These are phyloP conservation scores for Cheilosia pagana DNA, from an alignment of 2,888 invertebrate genomes.

Conservation along the genomic window DNA sequence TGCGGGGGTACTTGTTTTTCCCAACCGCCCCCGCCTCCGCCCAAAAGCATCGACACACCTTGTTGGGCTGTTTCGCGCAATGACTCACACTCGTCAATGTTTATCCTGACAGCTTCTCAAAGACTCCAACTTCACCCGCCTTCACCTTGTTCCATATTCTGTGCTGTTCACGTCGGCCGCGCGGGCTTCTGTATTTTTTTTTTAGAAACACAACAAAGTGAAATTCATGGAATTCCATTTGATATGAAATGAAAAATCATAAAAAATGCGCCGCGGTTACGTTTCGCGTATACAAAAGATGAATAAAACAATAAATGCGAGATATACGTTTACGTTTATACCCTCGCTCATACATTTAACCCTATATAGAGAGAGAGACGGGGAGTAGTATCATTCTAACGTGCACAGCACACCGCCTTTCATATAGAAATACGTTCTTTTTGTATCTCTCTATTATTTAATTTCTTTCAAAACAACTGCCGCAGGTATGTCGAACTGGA, in stretches of 20 bases:
- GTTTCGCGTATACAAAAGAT: slow-evolving; percentile 73
- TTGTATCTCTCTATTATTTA: slow-evolving; percentile 71
- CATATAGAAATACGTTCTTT: slow-evolving; percentile 18
- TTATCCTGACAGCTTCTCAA: slow-evolving; percentile 72
- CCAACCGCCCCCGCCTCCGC: not conserved
- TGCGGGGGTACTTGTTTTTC: not conserved
- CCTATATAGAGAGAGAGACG: not conserved
- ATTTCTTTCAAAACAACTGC: slow-evolving; percentile 74
- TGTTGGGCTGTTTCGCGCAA: slow-evolving; percentile 24
- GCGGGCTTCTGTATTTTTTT: slow-evolving; percentile 24
- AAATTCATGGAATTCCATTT: slow-evolving; percentile 75
- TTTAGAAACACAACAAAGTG: slow-evolving; percentile 71
- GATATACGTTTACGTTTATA: slow-evolving; percentile 34
- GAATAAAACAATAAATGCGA: slow-evolving; percentile 72
- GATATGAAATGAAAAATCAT: slow-evolving; percentile 75
- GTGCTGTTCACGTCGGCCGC: not conserved
- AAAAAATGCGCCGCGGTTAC: slow-evolving; percentile 75
- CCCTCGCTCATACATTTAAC: slow-evolving; percentile 7
- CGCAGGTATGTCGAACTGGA: slow-evolving; percentile 58
- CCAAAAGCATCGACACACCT: slow-evolving; percentile 13
- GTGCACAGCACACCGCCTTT: not conserved
- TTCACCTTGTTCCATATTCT: slow-evolving; percentile 5
- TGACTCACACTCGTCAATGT: slow-evolving; percentile 67
- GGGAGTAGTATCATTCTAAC: slow-evolving; percentile 15
- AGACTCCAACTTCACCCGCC: slow-evolving; percentile 20